Evolutionary conservation across 2,888 invertebrate species (phyloP).

Genomic region (Netelia fuscicornis): DNA sequence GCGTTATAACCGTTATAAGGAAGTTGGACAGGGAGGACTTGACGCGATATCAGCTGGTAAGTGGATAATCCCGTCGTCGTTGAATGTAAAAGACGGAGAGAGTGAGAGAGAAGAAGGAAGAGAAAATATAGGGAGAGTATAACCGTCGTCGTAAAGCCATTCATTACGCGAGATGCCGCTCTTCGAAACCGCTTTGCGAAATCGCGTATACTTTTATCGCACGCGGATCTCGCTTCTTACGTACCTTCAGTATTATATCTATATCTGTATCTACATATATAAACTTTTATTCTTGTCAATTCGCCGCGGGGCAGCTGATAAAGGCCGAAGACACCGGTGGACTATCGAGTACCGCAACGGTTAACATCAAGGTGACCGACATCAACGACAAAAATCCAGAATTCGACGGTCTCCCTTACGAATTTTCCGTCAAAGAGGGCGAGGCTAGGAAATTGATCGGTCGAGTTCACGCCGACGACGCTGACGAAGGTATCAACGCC

Average conservation of each 20-base stretch:
- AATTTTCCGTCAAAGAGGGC: slow-evolving; percentile 93
- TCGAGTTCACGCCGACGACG: slow-evolving; percentile 93
- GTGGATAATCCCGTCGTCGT: slow-evolving; percentile 71
- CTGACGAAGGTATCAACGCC: slow-evolving; percentile 94
- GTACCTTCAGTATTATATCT: slow-evolving; percentile 26
- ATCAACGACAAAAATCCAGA: slow-evolving; percentile 97
- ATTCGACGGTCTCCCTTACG: slow-evolving; percentile 92
- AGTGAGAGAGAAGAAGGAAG: slow-evolving; percentile 8
- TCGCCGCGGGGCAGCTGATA: slow-evolving; percentile 87
- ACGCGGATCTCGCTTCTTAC: slow-evolving; percentile 39
- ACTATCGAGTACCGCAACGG: slow-evolving; percentile 92
- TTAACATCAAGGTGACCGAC: slow-evolving; percentile 95
- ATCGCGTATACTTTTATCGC: slow-evolving; percentile 56
- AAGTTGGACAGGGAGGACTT: slow-evolving; percentile 95
- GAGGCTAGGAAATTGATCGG: slow-evolving; percentile 87
- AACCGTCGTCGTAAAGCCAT: slow-evolving; percentile 61
- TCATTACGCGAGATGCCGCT: slow-evolving; percentile 62
- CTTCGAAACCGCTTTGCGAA: slow-evolving; percentile 47
- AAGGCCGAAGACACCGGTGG: slow-evolving; percentile 95
- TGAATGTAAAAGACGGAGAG: slow-evolving; percentile 24
- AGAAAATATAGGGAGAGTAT: slow-evolving; percentile 10
- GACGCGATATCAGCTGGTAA: slow-evolving; percentile 94
- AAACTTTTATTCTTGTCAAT: neutral
- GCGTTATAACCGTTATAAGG: slow-evolving; percentile 94
- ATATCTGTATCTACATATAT: neutral